Conservation (phyloP, 2,797 vertebrate genomes). For the Hippopotamyrus pictus region DNA sequence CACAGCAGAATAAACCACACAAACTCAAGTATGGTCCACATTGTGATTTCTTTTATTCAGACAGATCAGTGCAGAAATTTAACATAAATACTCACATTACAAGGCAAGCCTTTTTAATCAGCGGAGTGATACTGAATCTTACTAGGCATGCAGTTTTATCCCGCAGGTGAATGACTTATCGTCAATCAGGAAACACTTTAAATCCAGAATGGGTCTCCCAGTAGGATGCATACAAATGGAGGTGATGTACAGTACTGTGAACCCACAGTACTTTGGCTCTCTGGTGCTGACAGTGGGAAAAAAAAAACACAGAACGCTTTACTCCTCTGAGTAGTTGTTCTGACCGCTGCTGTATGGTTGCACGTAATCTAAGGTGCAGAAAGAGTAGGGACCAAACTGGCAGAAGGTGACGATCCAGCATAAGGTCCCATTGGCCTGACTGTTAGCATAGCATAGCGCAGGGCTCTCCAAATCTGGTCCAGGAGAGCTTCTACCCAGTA, state of each 20-base stretch:
- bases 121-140: not conserved
- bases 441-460: not conserved
- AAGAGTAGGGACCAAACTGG: not conserved
- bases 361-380: not conserved
- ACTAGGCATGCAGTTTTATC: not conserved
- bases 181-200: not conserved
- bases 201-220: not conserved
- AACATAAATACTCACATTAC: not conserved
- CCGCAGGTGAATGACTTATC: not conserved
- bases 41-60: not conserved
- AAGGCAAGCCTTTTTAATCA: not conserved
- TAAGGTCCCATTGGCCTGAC: not conserved
- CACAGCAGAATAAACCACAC: not conserved
- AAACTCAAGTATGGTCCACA: not conserved
- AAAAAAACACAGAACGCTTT: not conserved
- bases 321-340: not conserved
- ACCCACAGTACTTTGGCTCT: not conserved
- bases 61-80: not conserved
- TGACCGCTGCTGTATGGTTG: not conserved
- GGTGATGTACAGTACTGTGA: not conserved
- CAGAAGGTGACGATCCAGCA: not conserved
- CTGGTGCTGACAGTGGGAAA: not conserved
- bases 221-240: not conserved
- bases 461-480: not conserved
- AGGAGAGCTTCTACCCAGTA: not conserved